Evolutionary conservation across 2,113 vertebrate species (phyloP), one percentile per base, ranked within the genome.

Genomic region (Azemiops feae): DNA sequence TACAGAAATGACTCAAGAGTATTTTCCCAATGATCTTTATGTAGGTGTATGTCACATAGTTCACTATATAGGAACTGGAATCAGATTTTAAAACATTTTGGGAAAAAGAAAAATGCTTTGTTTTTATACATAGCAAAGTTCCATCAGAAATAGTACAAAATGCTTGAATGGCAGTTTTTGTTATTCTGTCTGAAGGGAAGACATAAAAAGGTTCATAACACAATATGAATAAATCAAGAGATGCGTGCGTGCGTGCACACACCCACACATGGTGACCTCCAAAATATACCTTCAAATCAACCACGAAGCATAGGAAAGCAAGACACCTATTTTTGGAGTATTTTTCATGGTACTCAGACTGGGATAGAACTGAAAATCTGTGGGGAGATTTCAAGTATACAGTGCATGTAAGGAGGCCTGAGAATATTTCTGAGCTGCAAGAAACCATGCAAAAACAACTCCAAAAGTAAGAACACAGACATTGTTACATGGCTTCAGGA

Each of bases 41-140:
- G 64, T 52, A 89, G 14, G 9, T 39, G 34, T 93, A n/a, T 85
- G 93, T 91, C 92, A 95, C 94, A 95, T 86, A 95, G 60, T 88
- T 87, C 60, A 92, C 87, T 94, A 91, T 47, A 14, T 81, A 95
- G 94, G 88, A 93, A 94, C 87, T 92, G 69, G 69, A 86, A 93
- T 86, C 94, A 94, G 92, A 81, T 89, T 95, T 94, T 95, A 95
- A 95, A 93, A 95, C 95, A 39, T 85, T 89, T 93, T 95, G 93
- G 53, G 92, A 58, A 85, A 2, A 92, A 89, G 64, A 22, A 57
- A 96, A 95, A 94, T 94, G 95, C 57, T 92, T 95, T 91, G 95
- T 95, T 81, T 86, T 94, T 25, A 95, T 93, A 96, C 50, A 95
- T 93, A 92, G 91, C 89, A 95, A 92, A 74, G 6, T 81, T 96